Evolutionary conservation across 2,888 invertebrate species (phyloP).

Genomic region (Cataglyphis cursor): DNA sequence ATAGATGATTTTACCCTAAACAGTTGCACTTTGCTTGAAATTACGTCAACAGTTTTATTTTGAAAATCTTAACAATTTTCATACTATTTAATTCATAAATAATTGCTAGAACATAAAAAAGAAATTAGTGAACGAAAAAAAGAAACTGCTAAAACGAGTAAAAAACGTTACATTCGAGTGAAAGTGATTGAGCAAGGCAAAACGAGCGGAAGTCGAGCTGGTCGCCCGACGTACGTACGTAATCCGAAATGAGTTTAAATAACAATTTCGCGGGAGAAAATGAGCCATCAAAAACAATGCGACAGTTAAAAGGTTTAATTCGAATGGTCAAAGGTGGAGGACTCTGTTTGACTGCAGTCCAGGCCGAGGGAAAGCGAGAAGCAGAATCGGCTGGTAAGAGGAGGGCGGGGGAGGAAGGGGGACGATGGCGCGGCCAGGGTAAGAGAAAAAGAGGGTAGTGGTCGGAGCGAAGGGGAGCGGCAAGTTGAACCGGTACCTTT

Average conservation of each 20-base stretch:
- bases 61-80: neutral
- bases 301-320: constrained; percentile 83
- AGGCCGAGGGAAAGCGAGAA: constrained; percentile 65
- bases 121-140: neutral
- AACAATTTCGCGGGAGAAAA: constrained; percentile 81
- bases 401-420: neutral
- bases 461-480: constrained; percentile 55
- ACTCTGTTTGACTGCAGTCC: constrained; percentile 74
- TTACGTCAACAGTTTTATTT: neutral
- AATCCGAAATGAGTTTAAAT: constrained; percentile 75
- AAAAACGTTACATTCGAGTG: constrained; percentile 20
- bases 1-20: neutral
- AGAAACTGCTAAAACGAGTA: neutral
- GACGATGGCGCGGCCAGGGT: constrained; percentile 33
- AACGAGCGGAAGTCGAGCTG: constrained; percentile 27
- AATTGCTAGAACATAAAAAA: neutral
- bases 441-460: constrained; percentile 49
- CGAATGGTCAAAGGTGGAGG: constrained; percentile 79
- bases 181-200: constrained; percentile 39
- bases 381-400: constrained; percentile 40
- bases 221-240: constrained; percentile 17
- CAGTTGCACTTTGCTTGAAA: neutral
- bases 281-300: constrained; percentile 84
- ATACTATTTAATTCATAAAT: neutral
- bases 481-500: constrained; percentile 77